Conservation (phyloP, 2,113 vertebrate genomes). For the Pseudorasbora parva region DNA sequence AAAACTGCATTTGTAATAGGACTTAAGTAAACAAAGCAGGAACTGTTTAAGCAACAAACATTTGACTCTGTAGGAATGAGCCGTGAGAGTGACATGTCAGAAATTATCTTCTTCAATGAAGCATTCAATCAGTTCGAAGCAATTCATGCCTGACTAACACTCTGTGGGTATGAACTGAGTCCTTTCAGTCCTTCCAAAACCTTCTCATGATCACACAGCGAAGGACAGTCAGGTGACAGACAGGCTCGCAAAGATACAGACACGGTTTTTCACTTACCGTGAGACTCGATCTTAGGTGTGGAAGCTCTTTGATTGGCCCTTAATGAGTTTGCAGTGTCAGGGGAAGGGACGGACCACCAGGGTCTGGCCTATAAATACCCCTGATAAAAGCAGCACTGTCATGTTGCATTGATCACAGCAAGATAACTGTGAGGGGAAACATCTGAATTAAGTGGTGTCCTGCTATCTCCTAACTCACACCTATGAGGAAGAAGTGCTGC, state of each 20-base stretch:
- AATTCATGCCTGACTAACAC: conserved; percentile 40
- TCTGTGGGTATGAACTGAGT: conserved; percentile 27
- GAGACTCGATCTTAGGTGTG: conserved; percentile 25
- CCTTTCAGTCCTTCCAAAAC: conserved; percentile 35
- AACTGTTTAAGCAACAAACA: conserved; percentile 13
- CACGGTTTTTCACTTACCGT: conserved; percentile 52
- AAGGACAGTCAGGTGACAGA: conserved; percentile 38
- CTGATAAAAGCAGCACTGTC: conserved; percentile 53
- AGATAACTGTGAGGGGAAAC: conserved; percentile 41
- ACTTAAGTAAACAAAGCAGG: conserved; percentile 3
- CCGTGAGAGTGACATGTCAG: conserved; percentile 30
- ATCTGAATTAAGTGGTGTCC: conserved; percentile 42
- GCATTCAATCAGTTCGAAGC: conserved; percentile 40
- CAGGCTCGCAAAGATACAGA: conserved; percentile 41
- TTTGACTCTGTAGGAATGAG: conserved; percentile 31
- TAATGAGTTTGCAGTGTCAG: conserved; percentile 43
- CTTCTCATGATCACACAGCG: conserved; percentile 3
- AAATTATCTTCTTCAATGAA: conserved; percentile 39
- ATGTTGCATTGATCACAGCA: conserved; percentile 52
- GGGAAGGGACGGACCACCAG: conserved; percentile 26
- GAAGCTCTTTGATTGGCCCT: conserved; percentile 36
- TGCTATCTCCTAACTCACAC: conserved; percentile 27
- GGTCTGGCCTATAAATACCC: conserved; percentile 51
- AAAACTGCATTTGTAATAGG: conserved; percentile 28
- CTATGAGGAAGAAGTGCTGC: conserved; percentile 19